A percentile compares a stretch with the other conserved stretches of the same genome.
phyloP scores from a whole-genome alignment of 1,140 invertebrate genomes.

The Diorhabda sublineata region DNA sequence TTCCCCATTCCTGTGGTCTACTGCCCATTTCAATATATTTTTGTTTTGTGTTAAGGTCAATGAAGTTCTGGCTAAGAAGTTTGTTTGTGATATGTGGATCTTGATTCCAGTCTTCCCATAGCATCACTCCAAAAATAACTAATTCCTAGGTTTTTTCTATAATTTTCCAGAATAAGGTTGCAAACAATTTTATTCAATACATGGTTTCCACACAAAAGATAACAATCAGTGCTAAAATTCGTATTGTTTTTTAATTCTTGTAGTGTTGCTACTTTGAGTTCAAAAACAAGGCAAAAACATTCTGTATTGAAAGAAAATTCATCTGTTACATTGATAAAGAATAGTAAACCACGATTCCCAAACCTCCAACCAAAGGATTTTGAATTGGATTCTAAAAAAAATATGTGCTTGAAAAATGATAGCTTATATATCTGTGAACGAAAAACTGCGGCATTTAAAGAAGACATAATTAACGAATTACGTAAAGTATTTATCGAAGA shows the following conservation, averaged over 20 bases:
- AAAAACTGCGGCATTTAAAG: conserved; percentile 53
- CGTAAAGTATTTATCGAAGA: conserved; percentile 58
- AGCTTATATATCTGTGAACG: conserved; percentile 46
- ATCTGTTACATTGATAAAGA: conserved; percentile 42
- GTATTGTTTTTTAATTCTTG: neutral
- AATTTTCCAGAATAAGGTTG: too few species aligned
- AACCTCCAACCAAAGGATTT: conserved; percentile 53
- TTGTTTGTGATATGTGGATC: too few species aligned
- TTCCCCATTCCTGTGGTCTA: too few species aligned
- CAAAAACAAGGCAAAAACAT: conserved; percentile 41
- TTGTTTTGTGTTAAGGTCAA: too few species aligned
- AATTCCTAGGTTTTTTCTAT: too few species aligned
- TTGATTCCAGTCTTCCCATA: too few species aligned
- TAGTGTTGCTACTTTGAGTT: conserved; percentile 15
- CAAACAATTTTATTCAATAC: too few species aligned
- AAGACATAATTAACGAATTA: conserved; percentile 55
- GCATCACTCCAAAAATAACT: too few species aligned
- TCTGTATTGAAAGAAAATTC: conserved; percentile 36
- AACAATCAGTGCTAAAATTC: too few species aligned
- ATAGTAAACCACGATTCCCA: conserved; percentile 55
- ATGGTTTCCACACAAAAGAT: too few species aligned
- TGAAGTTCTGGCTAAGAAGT: too few species aligned
- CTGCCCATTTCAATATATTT: too few species aligned
- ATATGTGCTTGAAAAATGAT: conserved; percentile 49
- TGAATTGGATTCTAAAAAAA: conserved; percentile 53